Evolutionary conservation across 2,113 vertebrate genomes (phyloP).

Genomic region (Balaeniceps rex): DNA sequence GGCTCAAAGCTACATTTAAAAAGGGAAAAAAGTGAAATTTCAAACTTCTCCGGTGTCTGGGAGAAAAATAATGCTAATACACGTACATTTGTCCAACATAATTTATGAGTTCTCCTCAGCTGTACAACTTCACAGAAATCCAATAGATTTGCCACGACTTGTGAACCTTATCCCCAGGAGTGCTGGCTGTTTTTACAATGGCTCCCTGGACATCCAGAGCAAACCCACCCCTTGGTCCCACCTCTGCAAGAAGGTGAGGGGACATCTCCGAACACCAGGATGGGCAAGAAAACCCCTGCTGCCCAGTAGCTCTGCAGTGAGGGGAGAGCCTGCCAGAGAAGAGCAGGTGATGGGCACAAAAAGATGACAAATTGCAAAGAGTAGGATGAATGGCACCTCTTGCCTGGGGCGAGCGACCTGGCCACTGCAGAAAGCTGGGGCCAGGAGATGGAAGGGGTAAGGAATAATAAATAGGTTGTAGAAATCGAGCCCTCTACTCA

Average conservation of each 20-base stretch:
- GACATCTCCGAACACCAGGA: neutral
- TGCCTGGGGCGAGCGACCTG: neutral
- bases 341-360: neutral
- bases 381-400: neutral
- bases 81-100: neutral
- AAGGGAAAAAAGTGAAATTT: neutral
- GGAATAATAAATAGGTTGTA: neutral
- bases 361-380: neutral
- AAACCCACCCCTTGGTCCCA: neutral
- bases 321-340: neutral
- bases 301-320: neutral
- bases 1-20: neutral
- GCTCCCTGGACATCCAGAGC: neutral
- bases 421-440: neutral
- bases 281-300: neutral
- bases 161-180: neutral
- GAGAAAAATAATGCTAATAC: neutral
- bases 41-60: neutral
- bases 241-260: accelerated
- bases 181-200: neutral
- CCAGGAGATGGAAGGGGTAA: neutral
- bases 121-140: neutral
- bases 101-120: neutral
- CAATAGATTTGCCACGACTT: accelerated
- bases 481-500: neutral